Percentiles rank a stretch among this genome's conserved stretches.
These are phyloP conservation scores for Drosophila kohkoa DNA, from an alignment of 1,140 invertebrate genomes.

Conservation along the genomic window DNA sequence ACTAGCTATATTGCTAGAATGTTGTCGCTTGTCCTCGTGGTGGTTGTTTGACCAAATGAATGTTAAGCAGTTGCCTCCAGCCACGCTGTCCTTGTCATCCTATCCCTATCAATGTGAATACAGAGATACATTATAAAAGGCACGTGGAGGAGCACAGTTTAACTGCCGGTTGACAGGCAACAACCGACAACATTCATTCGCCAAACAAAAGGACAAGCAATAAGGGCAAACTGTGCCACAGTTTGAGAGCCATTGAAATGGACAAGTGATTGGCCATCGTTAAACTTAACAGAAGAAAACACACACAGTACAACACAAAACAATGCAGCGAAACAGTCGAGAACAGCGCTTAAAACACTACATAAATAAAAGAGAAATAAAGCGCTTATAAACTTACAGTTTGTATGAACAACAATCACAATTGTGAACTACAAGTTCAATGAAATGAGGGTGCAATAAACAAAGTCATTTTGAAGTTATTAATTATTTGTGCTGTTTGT, in stretches of 20 bases:
- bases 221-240: slow-evolving; percentile 51
- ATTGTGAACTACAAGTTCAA: not conserved
- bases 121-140: slow-evolving; percentile 54
- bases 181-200: slow-evolving; percentile 57
- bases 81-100: not conserved
- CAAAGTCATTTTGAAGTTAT: not conserved
- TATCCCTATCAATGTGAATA: slow-evolving; percentile 24
- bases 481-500: no score
- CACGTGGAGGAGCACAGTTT: slow-evolving; percentile 65
- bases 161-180: slow-evolving; percentile 73
- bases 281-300: slow-evolving; percentile 5
- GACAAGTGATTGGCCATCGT: slow-evolving; percentile 57
- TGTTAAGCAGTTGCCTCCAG: slow-evolving; percentile 62
- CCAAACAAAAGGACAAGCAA: slow-evolving; percentile 6
- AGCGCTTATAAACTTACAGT: slow-evolving; percentile 5
- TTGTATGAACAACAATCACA: not conserved
- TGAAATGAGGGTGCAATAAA: not conserved
- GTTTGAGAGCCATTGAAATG: slow-evolving; percentile 60
- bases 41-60: slow-evolving; percentile 73
- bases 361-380: slow-evolving; percentile 1
- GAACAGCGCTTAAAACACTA: not conserved
- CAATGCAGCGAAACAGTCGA: not conserved
- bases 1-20: not conserved
- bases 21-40: not conserved
- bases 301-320: not conserved